These are phyloP conservation scores for Mesoclemmys tuberculata DNA, from an alignment of 2,113 vertebrate species.

Conservation along the genomic window DNA sequence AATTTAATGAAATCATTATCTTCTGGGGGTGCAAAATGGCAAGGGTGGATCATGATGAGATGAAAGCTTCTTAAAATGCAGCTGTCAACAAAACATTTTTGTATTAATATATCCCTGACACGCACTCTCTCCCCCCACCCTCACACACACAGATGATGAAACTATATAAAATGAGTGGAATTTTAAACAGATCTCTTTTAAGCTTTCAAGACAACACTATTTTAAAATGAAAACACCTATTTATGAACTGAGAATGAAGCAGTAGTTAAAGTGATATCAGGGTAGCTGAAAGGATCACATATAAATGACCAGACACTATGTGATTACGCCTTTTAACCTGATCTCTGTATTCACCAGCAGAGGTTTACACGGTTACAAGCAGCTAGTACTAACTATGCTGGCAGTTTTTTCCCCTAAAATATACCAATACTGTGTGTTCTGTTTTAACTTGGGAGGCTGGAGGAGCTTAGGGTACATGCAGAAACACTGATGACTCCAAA, in stretches of 20 bases:
- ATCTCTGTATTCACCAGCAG: background rate
- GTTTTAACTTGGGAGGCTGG: background rate
- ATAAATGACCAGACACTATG: background rate
- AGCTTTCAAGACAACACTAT: background rate
- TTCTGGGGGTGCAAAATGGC: slow-evolving; percentile 68
- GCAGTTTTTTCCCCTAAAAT: background rate
- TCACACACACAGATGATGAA: slow-evolving; percentile 4
- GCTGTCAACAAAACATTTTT: slow-evolving; percentile 66
- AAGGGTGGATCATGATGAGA: slow-evolving; percentile 68
- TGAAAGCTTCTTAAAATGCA: slow-evolving; percentile 74
- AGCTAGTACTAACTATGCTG: too few relatives aligned
- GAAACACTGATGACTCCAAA: background rate
- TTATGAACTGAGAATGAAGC: background rate
- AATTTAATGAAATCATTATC: slow-evolving; percentile 78
- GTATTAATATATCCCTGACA: slow-evolving; percentile 35
- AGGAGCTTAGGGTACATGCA: background rate
- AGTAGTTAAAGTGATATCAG: background rate
- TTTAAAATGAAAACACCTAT: background rate
- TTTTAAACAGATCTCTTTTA: background rate
- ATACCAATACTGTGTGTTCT: rapidly evolving
- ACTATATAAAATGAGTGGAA: slow-evolving; percentile 29
- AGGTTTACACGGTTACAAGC: background rate
- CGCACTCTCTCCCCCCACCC: background rate
- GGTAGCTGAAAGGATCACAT: background rate
- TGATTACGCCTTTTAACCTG: background rate